Percentiles rank a stretch among this genome's conserved stretches.
phyloP scores from a whole-genome alignment of 2,797 vertebrate genomes.

The Megaceryle alcyon region DNA sequence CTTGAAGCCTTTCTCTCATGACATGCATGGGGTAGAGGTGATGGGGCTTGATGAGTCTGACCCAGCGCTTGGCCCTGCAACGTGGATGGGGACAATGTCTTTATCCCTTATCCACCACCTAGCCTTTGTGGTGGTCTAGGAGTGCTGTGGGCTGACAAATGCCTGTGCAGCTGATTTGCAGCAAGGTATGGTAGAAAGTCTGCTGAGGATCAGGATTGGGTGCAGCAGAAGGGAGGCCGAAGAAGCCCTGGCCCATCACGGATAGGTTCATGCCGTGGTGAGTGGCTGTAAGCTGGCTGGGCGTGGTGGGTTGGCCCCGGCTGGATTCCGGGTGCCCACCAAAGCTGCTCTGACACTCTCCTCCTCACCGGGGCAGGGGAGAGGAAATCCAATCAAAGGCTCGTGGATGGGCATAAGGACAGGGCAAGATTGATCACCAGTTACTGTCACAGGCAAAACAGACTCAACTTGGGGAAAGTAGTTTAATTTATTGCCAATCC shows the following conservation, averaged over 20 bases:
- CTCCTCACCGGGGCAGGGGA: neutral
- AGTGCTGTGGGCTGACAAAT: neutral
- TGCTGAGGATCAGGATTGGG: neutral
- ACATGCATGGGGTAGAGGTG: neutral
- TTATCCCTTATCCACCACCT: neutral
- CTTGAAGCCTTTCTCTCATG: neutral
- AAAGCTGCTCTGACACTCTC: no score
- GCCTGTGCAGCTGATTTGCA: neutral
- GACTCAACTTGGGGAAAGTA: neutral
- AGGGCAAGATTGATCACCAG: neutral
- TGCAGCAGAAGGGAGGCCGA: neutral
- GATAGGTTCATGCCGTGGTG: rapidly evolving
- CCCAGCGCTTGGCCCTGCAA: neutral
- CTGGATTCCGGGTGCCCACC: neutral
- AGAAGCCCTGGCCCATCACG: neutral
- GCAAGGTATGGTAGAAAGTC: neutral
- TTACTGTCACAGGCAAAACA: neutral
- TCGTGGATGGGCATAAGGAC: neutral
- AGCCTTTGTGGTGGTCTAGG: neutral
- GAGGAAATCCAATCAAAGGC: neutral
- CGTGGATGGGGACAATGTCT: neutral
- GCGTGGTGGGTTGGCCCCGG: neutral
- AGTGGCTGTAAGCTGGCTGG: neutral
- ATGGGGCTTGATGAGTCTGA: neutral
- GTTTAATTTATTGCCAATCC: neutral